Percentiles rank a stretch among this genome's conserved stretches.
Evolutionary conservation across 1,140 invertebrate genomes (phyloP).

Genomic region (Drosophila grimshawi): DNA sequence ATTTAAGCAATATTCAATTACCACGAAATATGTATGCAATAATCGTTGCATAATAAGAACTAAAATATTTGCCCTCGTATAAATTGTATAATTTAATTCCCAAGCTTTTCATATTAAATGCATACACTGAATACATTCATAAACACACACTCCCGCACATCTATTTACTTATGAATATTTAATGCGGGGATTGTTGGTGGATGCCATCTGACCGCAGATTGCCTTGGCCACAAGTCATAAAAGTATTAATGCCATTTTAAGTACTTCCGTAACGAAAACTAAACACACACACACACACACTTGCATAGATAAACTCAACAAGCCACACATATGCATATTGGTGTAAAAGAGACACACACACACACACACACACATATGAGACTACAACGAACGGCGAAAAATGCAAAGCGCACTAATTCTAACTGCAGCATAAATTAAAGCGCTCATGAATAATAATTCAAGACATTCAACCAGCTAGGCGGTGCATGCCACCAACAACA

Average conservation of each 20-base stretch:
- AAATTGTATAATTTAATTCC: conserved; percentile 37
- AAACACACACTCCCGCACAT: conserved; percentile 14
- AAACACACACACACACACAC: conserved; percentile 41
- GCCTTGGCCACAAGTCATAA: conserved; percentile 76
- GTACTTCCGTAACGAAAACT: conserved; percentile 77
- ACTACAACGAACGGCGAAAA: conserved; percentile 55
- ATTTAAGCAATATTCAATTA: conserved; percentile 21
- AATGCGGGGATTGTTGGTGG: conserved; percentile 54
- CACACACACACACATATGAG: background rate
- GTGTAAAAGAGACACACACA: background rate
- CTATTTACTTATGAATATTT: conserved; percentile 66
- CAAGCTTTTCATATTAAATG: conserved; percentile 52
- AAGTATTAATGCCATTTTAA: conserved; percentile 80
- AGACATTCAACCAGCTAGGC: conserved; percentile 54
- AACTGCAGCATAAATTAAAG: conserved; percentile 83
- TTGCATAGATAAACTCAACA: background rate
- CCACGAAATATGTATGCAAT: conserved; percentile 7
- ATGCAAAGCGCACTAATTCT: conserved; percentile 78
- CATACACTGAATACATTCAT: conserved; percentile 37
- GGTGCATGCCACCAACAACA: conserved; percentile 59
- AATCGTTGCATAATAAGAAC: conserved; percentile 14
- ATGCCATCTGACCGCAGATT: conserved; percentile 75
- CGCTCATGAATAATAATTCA: conserved; percentile 81
- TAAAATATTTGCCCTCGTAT: background rate
- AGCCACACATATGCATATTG: conserved; percentile 15